phyloP scores from a whole-genome alignment of 2,113 vertebrate species.

The Esox niger region DNA sequence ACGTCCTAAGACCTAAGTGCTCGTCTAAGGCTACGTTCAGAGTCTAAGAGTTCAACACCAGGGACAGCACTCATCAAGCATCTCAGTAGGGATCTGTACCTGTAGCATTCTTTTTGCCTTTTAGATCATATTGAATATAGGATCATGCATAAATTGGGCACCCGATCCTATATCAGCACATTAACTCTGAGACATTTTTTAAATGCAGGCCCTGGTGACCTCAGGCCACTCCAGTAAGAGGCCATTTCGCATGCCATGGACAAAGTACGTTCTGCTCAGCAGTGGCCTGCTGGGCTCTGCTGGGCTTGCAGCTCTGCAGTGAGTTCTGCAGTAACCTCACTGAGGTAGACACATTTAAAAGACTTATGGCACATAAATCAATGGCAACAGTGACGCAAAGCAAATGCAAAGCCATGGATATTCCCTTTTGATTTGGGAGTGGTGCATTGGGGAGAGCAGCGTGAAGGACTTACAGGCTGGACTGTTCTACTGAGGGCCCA shows the following conservation, averaged over 20 bases:
- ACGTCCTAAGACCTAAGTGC: conserved; percentile 71
- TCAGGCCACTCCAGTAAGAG: conserved; percentile 64
- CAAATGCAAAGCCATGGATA: conserved; percentile 41
- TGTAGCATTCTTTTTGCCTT: too few species aligned
- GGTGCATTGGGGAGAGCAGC: conserved; percentile 37
- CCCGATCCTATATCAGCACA: too few species aligned
- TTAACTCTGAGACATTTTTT: too few species aligned
- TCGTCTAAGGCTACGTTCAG: conserved; percentile 68
- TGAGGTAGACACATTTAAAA: conserved; percentile 76
- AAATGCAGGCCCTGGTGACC: conserved; percentile 30
- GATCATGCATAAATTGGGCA: too few species aligned
- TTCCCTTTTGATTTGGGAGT: conserved; percentile 53
- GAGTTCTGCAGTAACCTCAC: conserved; percentile 71
- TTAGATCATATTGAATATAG: too few species aligned
- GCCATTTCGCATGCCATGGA: conserved; percentile 62
- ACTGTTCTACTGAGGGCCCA: conserved; percentile 55
- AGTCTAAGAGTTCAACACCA: conserved; percentile 60
- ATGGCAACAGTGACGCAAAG: conserved; percentile 44
- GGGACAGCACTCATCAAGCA: too few species aligned
- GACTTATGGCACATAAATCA: conserved; percentile 60
- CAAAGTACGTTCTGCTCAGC: conserved; percentile 56
- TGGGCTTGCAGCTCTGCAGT: conserved; percentile 64
- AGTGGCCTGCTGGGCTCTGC: conserved; percentile 24
- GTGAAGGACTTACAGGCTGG: conserved; percentile 59
- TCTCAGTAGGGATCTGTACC: too few species aligned